Percentiles rank a stretch among this genome's conserved stretches.
These are phyloP conservation scores for Phalacrocorax pelagicus DNA, from an alignment of 2,113 vertebrate species.

Conservation along the genomic window DNA sequence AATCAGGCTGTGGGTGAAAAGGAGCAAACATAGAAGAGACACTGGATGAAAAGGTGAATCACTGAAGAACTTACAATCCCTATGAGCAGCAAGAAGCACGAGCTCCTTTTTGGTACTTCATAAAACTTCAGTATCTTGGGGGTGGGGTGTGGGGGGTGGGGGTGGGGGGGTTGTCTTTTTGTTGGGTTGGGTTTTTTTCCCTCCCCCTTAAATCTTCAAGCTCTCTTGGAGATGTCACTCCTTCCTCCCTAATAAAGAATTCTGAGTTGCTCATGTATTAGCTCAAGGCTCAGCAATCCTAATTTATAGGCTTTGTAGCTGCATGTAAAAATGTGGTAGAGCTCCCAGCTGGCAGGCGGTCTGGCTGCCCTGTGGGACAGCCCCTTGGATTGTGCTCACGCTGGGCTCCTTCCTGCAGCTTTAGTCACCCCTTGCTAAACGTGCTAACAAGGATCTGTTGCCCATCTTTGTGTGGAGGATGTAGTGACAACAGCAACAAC, in stretches of 20 bases:
- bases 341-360: conserved; percentile 51
- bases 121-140: neutral
- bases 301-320: conserved; percentile 13
- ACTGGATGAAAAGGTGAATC: neutral
- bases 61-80: neutral
- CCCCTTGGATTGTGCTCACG: neutral
- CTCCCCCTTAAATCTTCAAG: neutral
- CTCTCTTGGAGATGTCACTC: neutral
- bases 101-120: neutral
- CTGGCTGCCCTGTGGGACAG: conserved; percentile 15
- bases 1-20: neutral
- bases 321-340: neutral
- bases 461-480: neutral
- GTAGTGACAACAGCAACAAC: neutral
- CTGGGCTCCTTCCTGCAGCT: conserved; percentile 39
- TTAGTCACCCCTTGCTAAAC: conserved; percentile 36
- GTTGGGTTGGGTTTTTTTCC: neutral
- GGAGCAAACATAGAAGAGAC: neutral
- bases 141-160: too few species aligned
- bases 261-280: neutral
- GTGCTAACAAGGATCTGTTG: conserved; percentile 16
- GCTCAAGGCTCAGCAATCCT: neutral
- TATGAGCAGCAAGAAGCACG: neutral
- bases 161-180: neutral
- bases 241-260: conserved; percentile 3